Base-by-base conservation (phyloP, 2,797 vertebrate species). In the Dendrocincla tyrannina region DNA sequence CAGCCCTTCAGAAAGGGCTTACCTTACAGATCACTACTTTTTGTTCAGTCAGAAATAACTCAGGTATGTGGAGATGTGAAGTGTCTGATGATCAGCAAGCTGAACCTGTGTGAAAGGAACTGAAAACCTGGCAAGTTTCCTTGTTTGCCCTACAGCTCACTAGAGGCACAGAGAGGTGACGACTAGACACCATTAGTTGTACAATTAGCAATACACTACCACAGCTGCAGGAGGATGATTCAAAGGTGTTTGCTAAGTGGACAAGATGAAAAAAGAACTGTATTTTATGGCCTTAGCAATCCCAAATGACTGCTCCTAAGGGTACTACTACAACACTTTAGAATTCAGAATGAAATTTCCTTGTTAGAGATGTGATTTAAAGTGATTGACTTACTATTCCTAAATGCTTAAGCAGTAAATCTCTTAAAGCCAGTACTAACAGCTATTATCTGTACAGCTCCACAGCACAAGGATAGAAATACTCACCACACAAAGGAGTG, bases 31-130 rank as follows among this genome's bases (percentile, higher is more conserved):
- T 70, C 32, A 27, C 23, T 3, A 3, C 30, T 33, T 20, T 75
- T 33, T 72, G 27, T 49, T 76, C 33, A 49, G 24, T 41, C 20
- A 87, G 63, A 73, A 87, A 37, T 13, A 3, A n/a, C 25, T 32
- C 0, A 0, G 9, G 18, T 62, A 35, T 2, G 1, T 11, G 13
- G n/a, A 15, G 19, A 49, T 35, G 15, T 68, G 50, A 86, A 53
- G 10, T 53, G 15, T 41, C 49, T 70, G 23, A 41, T 22, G 28
- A 60, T 60, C 30, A 83, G 25, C 28, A 73, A 78, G 85, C 9
- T 18, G 17, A 19, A 68, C 23, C 13, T 46, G 15, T 25, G 37
- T 6, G 27, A 41, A 68, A 78, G 52, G 58, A 92, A n/a, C 7
- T 27, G 46, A 52, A 87, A 75, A n/a, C 10, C 13, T 12, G 24